Base-by-base conservation (phyloP, 2,888 invertebrate species). In the Hoplodrina blanda region DNA sequence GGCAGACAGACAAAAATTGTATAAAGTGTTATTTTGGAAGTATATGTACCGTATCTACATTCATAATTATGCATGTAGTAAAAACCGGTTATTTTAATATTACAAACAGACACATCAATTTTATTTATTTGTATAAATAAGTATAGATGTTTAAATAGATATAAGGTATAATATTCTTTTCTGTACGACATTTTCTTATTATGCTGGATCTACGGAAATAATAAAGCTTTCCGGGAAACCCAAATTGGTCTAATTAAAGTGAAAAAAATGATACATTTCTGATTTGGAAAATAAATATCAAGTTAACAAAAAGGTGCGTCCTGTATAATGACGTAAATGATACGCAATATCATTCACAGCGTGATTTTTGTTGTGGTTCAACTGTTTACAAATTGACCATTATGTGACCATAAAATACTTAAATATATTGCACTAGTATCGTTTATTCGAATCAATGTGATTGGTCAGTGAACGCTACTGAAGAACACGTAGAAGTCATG, bases 351-450 rank as follows among this genome's bases (percentile, higher is more conserved):
- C n/a, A 53, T 64, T 65, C 81, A 44, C 77, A 80, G 76, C 76
- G 60, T 69, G 71, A 59, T 69, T 82, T 68, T 75, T 15, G 57
- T 66, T 61, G 62, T 64, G 78, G 41, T 68, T 50, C 56, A 61
- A 63, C 80, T 73, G 55, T 70, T 64, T 65, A 78, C 71, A 62
- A 69, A 78, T 83, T 66, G 61, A 64, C 56, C 52, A 67, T 67
- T 76, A 61, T 46, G 55, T 55, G 62, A 33, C 37, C 53, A 66
- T 30, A 49, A 70, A 78, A 63, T 20, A 41, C 13, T 8, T 52
- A 46, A 37, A 56, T 33, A 55, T 15, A 52, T 25, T 30, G 15
- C n/a, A 5, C 49, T 13, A 17, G 25, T 60, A 59, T 13, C 10
- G 44, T 0, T 44, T 2, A 44, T 44, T 41, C 10, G 20, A 17